A percentile compares a stretch with the other conserved stretches of the same genome.
Conservation (phyloP, 2,113 vertebrate species). For the Fregata magnificens region DNA sequence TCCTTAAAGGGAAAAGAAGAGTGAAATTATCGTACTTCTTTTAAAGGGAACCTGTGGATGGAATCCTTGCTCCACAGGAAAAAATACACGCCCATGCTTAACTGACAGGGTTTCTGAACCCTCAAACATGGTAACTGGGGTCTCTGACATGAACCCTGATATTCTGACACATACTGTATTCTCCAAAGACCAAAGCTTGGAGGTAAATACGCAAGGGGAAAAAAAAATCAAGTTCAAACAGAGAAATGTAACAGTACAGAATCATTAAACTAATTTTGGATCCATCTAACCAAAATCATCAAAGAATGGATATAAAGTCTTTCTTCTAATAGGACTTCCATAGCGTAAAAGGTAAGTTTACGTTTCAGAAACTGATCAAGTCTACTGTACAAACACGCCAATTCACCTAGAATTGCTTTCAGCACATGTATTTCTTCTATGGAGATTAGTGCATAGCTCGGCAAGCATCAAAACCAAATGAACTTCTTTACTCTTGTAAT, state of each 20-base stretch:
- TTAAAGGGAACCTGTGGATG: neutral
- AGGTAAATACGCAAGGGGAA: neutral
- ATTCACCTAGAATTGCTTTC: neutral
- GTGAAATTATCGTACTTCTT: neutral
- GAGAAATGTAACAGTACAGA: neutral
- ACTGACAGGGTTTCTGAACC: neutral
- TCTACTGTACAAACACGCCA: neutral
- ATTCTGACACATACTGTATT: neutral
- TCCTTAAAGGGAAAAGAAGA: neutral
- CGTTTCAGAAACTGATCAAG: neutral
- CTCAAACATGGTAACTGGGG: neutral
- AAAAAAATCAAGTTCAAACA: neutral
- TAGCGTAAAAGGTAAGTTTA: neutral
- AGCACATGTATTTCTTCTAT: accelerated
- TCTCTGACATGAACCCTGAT: neutral
- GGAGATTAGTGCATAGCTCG: neutral
- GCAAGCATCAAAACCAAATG: neutral
- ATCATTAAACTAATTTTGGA: neutral
- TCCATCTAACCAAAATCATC: neutral
- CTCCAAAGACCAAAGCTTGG: neutral
- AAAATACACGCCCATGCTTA: neutral
- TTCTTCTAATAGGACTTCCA: neutral
- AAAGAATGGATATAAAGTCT: neutral
- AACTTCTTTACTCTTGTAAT: neutral
- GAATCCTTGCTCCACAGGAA: neutral